phyloP scores from a whole-genome alignment of 1,140 invertebrate species.

The Pseudobourletiella spinata region DNA sequence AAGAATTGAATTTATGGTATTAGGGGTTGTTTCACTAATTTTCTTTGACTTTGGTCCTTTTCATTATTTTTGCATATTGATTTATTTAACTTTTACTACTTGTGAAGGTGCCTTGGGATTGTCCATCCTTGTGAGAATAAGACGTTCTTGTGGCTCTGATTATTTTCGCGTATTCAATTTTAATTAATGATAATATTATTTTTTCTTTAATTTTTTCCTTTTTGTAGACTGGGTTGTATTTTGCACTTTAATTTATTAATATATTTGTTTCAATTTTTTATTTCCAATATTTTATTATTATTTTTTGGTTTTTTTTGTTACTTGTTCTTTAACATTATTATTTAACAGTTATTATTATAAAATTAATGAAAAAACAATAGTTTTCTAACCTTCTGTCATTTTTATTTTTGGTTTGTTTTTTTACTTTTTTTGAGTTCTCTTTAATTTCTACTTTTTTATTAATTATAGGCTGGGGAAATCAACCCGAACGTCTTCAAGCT shows the following conservation, averaged over 20 bases:
- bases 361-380: no score
- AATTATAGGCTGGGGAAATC: constrained; percentile 54
- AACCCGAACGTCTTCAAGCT: constrained; percentile 52
- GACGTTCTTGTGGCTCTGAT: constrained; percentile 49
- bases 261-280: no score
- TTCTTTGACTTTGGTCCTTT: constrained; percentile 45
- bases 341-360: no score
- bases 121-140: constrained; percentile 48
- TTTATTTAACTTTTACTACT: constrained; percentile 51
- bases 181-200: constrained; percentile 18
- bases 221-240: neutral
- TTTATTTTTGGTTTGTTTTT: constrained; percentile 52
- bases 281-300: neutral
- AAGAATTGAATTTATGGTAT: constrained; percentile 49
- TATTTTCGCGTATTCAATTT: constrained; percentile 48
- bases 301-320: neutral
- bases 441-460: constrained; percentile 54
- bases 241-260: no score
- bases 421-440: constrained; percentile 55
- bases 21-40: constrained; percentile 46
- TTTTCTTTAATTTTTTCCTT: no score
- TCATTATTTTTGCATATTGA: constrained; percentile 46
- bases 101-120: constrained; percentile 51
- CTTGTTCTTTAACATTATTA: neutral
- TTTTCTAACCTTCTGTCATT: constrained; percentile 40